A percentile compares a stretch with the other conserved stretches of the same genome.
phyloP scores from a whole-genome alignment of 2,888 invertebrate genomes.

The Agonopterix alstromeriana region DNA sequence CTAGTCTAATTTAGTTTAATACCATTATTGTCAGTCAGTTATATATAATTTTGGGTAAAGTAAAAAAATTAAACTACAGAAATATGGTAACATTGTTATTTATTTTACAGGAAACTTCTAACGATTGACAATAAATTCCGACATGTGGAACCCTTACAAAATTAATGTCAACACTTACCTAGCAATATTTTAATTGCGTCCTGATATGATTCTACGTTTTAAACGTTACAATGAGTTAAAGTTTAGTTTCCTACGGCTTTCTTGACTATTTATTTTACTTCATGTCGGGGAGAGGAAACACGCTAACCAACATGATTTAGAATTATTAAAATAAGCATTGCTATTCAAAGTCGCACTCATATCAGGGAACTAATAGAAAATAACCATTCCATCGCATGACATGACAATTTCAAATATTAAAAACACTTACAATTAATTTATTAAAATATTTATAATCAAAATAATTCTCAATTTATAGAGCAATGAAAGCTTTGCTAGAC shows the following conservation, averaged over 20 bases:
- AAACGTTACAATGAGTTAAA: conserved; percentile 11
- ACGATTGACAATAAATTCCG: conserved; percentile 70
- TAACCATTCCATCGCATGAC: not conserved
- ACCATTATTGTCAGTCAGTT: too few relatives aligned
- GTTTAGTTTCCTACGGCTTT: not conserved
- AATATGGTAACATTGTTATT: conserved; percentile 72
- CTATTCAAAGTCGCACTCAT: not conserved
- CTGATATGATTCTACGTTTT: conserved; percentile 65
- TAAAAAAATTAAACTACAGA: conserved; percentile 31
- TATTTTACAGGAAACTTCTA: conserved; percentile 72
- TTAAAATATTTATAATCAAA: conserved; percentile 6
- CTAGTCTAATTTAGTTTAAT: too few relatives aligned
- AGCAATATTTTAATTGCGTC: conserved; percentile 52
- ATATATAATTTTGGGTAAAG: conserved; percentile 20
- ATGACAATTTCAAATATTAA: not conserved
- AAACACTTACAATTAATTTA: conserved; percentile 1
- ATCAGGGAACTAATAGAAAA: conserved; percentile 1
- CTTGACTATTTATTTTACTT: too few relatives aligned
- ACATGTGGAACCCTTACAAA: conserved; percentile 65
- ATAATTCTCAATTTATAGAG: conserved; percentile 19
- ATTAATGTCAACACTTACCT: conserved; percentile 72
- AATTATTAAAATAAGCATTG: not conserved
- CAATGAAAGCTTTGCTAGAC: conserved; percentile 29
- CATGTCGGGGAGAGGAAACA: too few relatives aligned
- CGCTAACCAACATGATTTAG: not conserved